Conservation (phyloP, 2,113 vertebrate genomes). For the Pogona vitticeps region DNA sequence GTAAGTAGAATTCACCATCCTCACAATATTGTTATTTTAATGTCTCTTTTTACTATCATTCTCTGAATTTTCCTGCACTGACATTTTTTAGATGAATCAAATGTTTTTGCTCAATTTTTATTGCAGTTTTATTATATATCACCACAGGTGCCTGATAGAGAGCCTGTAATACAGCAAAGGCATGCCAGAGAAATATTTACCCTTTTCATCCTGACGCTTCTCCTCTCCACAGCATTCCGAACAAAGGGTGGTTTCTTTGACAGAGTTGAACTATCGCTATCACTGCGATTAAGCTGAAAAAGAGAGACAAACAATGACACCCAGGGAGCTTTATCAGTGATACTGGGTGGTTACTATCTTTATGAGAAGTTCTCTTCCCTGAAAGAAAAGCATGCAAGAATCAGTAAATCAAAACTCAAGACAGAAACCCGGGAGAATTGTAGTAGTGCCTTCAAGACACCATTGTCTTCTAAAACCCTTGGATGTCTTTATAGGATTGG, state of each 20-base stretch:
- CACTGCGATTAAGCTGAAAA: constrained; percentile 93
- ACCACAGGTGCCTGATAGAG: neutral
- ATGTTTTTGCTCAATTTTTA: neutral
- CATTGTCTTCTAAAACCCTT: neutral
- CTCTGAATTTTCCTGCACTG: neutral
- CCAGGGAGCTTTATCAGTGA: neutral
- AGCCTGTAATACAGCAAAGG: constrained; percentile 13
- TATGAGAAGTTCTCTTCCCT: neutral
- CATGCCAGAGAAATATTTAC: constrained; percentile 67
- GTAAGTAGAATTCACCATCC: neutral
- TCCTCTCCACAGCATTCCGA: constrained; percentile 91
- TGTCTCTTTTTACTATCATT: neutral
- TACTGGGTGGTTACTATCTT: neutral
- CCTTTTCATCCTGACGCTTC: constrained; percentile 94
- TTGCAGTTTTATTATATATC: neutral
- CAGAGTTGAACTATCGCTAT: constrained; percentile 96
- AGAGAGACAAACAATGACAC: neutral
- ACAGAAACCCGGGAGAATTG: neutral
- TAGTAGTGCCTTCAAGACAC: neutral
- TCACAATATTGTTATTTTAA: too few relatives aligned
- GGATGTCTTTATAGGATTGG: neutral
- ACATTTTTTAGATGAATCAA: neutral
- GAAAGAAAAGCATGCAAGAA: neutral
- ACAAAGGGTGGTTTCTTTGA: constrained; percentile 95
- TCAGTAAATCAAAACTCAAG: neutral